phyloP scores from a whole-genome alignment of 2,888 invertebrate species.

The Torymus aiolomorphi region DNA sequence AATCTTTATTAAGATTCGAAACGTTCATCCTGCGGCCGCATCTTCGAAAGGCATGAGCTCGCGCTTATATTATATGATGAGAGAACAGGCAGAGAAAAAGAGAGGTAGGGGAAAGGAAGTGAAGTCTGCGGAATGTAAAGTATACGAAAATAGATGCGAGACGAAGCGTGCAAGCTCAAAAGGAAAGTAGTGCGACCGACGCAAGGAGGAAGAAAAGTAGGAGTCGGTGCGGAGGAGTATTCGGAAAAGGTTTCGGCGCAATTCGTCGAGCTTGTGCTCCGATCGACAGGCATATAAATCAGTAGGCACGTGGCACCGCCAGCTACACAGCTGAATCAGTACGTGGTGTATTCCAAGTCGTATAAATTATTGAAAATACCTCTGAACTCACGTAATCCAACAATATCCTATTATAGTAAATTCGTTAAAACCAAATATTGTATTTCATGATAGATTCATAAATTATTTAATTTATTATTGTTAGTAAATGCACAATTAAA shows the following conservation, averaged over 20 bases:
- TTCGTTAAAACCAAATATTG: no score
- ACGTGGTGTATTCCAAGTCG: not conserved
- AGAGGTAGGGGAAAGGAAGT: not conserved
- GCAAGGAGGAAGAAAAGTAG: not conserved
- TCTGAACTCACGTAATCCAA: no score
- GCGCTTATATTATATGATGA: no score
- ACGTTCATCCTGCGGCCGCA: not conserved
- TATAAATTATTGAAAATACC: no score
- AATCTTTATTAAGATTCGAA: constrained; percentile 35
- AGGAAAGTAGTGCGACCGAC: not conserved
- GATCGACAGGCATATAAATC: constrained; percentile 58
- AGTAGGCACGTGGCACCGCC: constrained; percentile 35
- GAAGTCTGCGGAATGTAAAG: constrained; percentile 35
- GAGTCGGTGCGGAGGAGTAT: not conserved
- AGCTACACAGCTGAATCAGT: constrained; percentile 17
- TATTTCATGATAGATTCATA: no score
- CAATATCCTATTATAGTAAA: no score
- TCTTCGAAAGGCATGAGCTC: not conserved
- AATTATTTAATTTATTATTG: no score
- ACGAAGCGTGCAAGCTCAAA: constrained; percentile 29
- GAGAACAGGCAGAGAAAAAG: not conserved
- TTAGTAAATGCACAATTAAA: no score
- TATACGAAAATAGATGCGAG: constrained; percentile 40
- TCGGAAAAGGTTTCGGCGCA: constrained; percentile 17
- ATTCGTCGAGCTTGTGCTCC: constrained; percentile 43